A percentile compares a stretch with the other conserved stretches of the same genome.
Conservation (phyloP, 2,113 vertebrate genomes). For the Cephalopholis sonnerati region DNA sequence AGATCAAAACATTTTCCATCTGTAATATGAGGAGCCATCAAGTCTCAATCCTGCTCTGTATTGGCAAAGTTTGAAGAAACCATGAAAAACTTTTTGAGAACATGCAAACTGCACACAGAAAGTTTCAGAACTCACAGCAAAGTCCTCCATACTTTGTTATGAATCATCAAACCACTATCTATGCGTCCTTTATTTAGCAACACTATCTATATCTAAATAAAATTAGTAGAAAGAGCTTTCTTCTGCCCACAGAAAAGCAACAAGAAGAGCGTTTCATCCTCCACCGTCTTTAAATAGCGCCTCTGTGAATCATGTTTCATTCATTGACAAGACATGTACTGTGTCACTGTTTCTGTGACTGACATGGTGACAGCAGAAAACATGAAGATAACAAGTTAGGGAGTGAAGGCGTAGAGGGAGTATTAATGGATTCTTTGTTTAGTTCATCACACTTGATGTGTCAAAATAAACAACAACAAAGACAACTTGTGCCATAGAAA, state of each 20-base stretch:
- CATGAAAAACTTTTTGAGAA: not conserved
- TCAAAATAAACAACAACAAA: conserved; percentile 37
- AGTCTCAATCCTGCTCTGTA: too few relatives aligned
- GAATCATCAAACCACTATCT: conserved; percentile 10
- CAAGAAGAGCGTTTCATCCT: conserved; percentile 47
- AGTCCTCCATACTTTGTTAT: not conserved
- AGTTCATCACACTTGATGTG: conserved; percentile 17
- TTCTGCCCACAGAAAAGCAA: conserved; percentile 35
- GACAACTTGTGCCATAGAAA: not conserved
- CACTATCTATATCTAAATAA: conserved; percentile 34
- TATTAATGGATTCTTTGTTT: conserved; percentile 49
- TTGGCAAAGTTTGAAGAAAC: not conserved
- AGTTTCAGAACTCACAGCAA: not conserved
- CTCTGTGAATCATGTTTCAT: conserved; percentile 60
- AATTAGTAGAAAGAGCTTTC: conserved; percentile 26
- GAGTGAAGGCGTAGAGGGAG: conserved; percentile 52
- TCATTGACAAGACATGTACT: conserved; percentile 39
- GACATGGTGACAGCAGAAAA: conserved; percentile 70
- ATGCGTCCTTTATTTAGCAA: not conserved
- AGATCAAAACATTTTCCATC: too few relatives aligned
- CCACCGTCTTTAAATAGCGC: conserved; percentile 65
- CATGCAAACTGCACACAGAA: not conserved
- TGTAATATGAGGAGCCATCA: too few relatives aligned
- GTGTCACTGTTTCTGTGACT: conserved; percentile 58
- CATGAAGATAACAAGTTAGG: conserved; percentile 59